Base-by-base conservation (phyloP, 35 echinoderm and acorn worm genomes). In the Ophiothrix spiculata region DNA sequence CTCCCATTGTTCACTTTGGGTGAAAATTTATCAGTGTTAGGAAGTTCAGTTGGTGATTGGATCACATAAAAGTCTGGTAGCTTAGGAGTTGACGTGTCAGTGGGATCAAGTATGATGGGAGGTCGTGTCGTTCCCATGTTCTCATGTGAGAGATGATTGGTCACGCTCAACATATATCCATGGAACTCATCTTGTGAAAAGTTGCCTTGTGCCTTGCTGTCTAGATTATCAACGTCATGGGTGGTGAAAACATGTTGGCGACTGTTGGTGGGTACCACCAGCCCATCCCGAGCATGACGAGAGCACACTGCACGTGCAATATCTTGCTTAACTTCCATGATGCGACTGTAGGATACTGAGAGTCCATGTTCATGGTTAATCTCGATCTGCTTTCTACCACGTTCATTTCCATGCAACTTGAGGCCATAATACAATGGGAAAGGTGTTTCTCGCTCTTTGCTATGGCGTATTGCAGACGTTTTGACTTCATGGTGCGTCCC, bases 161-260 rank as follows among this genome's bases (percentile, higher is more conserved):
- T 54, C 8, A 11, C 45, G 8, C 8, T 54, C 45, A 54, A 54
- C 45, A 54, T 54, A 21, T 54, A 54, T 54, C 45, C 45, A n/a
- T 77, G 0, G 75, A 77, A 8, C 0, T 77, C 75, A 77, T 21
- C 75, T 33, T 37, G 37, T 38, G 78, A 80, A 38, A 80, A 80
- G 78, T 80, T 80, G 78, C 78, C 78, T 38, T 80, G 78, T 15
- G 78, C 78, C 78, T 80, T 80, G 78, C 78, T 80, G 14, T 38
- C 6, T 37, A 36, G 45, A 54, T 54, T 80, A 39, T 80, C 15
- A 32, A 80, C 32, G 39, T 37, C 78, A 14, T 2, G 78, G 78
- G 78, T 2, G 78, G 78, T 80, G 78, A 80, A 80, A 38, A 80
- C 16, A 80, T 38, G 31, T 28, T 37, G 38, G 38, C 35, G 33